These are phyloP conservation scores for Thumatha senex DNA, from an alignment of 2,888 invertebrate species.

Conservation along the genomic window DNA sequence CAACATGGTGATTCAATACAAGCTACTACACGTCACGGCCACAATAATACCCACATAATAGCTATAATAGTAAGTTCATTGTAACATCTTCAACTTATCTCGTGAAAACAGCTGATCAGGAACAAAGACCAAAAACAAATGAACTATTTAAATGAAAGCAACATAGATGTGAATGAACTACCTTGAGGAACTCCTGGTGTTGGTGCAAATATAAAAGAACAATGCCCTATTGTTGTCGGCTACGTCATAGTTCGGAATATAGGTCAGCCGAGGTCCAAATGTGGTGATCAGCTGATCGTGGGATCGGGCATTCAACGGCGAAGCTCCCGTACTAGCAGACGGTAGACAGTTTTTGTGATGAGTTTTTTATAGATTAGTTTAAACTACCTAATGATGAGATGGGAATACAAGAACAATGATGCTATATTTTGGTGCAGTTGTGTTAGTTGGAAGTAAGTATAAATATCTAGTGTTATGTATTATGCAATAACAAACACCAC, in stretches of 20 bases:
- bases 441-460: conserved; percentile 1
- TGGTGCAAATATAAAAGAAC: conserved; percentile 80
- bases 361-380: conserved; percentile 16
- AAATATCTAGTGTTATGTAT: conserved; percentile 1
- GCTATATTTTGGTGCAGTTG: conserved; percentile 11
- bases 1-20: conserved; percentile 65
- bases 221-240: conserved; percentile 80
- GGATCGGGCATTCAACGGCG: conserved; percentile 50
- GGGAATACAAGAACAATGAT: conserved; percentile 16
- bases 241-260: conserved; percentile 79
- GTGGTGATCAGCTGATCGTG: conserved; percentile 76
- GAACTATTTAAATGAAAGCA: conserved; percentile 57
- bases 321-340: conserved; percentile 40
- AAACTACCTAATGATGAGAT: conserved; percentile 8
- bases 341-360: conserved; percentile 30
- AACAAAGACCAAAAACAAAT: conserved; percentile 79
- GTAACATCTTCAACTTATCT: conserved; percentile 68
- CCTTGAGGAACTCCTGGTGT: conserved; percentile 78
- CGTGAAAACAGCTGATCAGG: conserved; percentile 74
- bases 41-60: conserved; percentile 46
- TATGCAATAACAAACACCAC: not conserved
- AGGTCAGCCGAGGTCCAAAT: conserved; percentile 78
- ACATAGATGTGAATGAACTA: conserved; percentile 78
- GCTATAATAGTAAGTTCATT: conserved; percentile 61
- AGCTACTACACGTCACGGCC: conserved; percentile 42